Evolutionary conservation across 2,113 vertebrate genomes (phyloP), one percentile per base, ranked within the genome.

Genomic region (Indri indri): DNA sequence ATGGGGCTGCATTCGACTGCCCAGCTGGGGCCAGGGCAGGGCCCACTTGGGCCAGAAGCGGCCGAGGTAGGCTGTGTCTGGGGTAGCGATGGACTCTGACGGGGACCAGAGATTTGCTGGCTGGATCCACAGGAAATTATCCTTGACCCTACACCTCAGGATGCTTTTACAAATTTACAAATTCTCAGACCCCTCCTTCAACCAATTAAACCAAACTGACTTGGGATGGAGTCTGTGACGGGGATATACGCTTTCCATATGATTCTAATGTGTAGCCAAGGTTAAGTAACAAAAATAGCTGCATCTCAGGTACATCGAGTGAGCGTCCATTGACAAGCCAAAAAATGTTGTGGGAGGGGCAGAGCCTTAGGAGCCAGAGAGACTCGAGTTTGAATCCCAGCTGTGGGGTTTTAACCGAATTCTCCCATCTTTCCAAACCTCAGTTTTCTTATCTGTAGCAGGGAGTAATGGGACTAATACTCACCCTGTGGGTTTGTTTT

Each of bases 171-270:
- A 81, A 79, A 96, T 85, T 85, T 18, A 42, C 81, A 66, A 14
- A 91, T 77, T 90, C 91, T 57, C 90, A 88, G 85, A 76, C 23
- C 40, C 6, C 42, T 92, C 59, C 84, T 89, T 85, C 65, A 77
- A 17, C 42, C 79, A 71, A 23, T 86, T 66, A 86, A 87, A 74
- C n/a, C 65, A 77, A 47, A 89, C 86, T 95, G 95, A 63, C 54
- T 94, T 57, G 87, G 30, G 37, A 85, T 68, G n/a, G 76, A 17
- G 47, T 68, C 61, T 74, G 70, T 20, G 30, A 3, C 2, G 13
- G n/a, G 17, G 42, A 45, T 12, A 20, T 47, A 81, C 61, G 22
- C 45, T 77, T 47, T 66, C 92, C 59, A 3, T 16, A 30, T 81
- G 82, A 73, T 85, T 94, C 81, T 32, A 25, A 4, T 4, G 9